These are phyloP conservation scores for Temnothorax ravouxi DNA, from an alignment of 2,888 invertebrate species.

Conservation along the genomic window DNA sequence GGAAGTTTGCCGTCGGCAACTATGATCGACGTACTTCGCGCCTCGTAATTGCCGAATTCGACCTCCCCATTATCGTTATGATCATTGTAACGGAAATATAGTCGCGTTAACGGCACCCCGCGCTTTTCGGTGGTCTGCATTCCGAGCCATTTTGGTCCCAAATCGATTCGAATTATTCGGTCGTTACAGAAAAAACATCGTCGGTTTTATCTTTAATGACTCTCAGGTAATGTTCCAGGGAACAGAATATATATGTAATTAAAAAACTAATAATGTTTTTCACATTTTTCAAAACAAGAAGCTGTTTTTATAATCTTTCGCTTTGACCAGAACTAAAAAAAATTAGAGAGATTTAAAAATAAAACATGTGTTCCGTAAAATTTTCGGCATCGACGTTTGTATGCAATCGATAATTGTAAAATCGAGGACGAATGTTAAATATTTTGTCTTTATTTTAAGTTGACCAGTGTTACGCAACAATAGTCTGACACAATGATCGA, in stretches of 20 bases:
- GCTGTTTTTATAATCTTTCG: background rate
- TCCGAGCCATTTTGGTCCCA: background rate
- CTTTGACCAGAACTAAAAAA: background rate
- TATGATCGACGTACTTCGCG: constrained; percentile 50
- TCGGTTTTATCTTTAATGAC: background rate
- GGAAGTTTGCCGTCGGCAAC: constrained; percentile 52
- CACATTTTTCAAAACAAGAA: background rate
- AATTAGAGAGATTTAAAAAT: background rate
- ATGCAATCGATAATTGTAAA: background rate
- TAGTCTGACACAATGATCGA: constrained; percentile 53
- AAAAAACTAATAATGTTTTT: background rate
- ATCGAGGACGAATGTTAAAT: constrained; percentile 2
- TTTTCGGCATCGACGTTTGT: background rate
- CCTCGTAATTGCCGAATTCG: constrained; percentile 37
- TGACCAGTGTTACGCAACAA: constrained; percentile 25
- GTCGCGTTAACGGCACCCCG: background rate
- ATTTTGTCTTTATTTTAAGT: constrained; percentile 31
- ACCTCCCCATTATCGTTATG: constrained; percentile 38
- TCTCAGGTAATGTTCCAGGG: background rate
- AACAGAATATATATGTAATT: background rate
- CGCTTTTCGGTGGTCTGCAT: background rate
- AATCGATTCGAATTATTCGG: constrained; percentile 22
- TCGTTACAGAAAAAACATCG: background rate
- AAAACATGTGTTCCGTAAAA: background rate
- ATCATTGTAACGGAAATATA: constrained; percentile 43